Evolutionary conservation across 1,140 invertebrate species (phyloP), one percentile per base, ranked within the genome.

Genomic region (Drosophila malerkotliana): DNA sequence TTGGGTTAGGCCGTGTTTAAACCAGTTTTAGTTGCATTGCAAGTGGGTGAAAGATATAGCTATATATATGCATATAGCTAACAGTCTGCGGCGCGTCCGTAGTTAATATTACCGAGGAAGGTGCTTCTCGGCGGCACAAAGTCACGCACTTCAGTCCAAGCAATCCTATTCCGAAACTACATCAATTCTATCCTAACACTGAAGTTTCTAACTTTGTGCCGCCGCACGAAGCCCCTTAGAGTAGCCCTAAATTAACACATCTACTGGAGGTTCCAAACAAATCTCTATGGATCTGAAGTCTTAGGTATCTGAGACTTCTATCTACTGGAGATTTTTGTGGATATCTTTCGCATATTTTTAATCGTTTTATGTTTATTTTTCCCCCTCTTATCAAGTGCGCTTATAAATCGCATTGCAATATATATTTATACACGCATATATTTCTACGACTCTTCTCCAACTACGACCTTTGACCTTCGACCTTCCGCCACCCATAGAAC

Each of bases 341-440:
- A 10, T 24, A 21, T 47, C 44, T 18, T 18, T 24, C 6, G 4
- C 15, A 71, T 48, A 71, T 67, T 73, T 73, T 73, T 67, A 77
- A 66, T 47, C 69, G 34, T 45, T 52, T 62, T 71, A 75, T 69
- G 69, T 72, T 66, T 66, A 52, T 54, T 56, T 41, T 41, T 28
- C 45, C 53, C 54, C 41, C 54, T 69, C 37, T 66, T 61, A 77
- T 52, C 55, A 85, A 87, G 81, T 85, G 81, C 81, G 81, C 81
- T 85, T 85, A 78, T 82, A 26, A 85, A 85, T 87, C 82, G 82
- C 82, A 82, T 82, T 85, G 82, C 82, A 87, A 87, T 85, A 87
- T 78, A 77, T 72, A 53, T 85, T 82, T 76, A 77, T 68, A 56
- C 55, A 51, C 15, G 66, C 30, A 12, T 47, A 26, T 49, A 30